phyloP scores from a whole-genome alignment of 2,888 invertebrate species.

The Celastrina argiolus region DNA sequence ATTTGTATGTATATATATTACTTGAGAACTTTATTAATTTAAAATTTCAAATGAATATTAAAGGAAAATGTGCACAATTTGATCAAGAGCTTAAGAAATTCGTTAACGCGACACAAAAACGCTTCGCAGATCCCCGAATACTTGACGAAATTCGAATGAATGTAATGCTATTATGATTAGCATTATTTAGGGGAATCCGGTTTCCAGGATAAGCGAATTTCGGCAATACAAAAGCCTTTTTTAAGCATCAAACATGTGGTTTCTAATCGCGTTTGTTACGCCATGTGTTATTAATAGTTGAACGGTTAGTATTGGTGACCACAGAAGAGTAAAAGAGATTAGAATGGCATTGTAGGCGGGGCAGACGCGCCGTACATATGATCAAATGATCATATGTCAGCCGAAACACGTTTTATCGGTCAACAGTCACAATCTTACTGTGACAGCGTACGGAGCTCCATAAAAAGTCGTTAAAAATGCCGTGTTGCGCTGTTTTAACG shows the following conservation, averaged over 20 bases:
- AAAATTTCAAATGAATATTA: background rate
- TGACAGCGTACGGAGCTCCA: too few species aligned
- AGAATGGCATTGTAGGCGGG: too few species aligned
- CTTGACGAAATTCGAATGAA: conserved; percentile 74
- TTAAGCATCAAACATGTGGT: conserved; percentile 67
- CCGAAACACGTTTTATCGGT: too few species aligned
- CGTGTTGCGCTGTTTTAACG: too few species aligned
- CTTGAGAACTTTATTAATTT: background rate
- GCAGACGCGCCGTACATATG: too few species aligned
- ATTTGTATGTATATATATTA: background rate
- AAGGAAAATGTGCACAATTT: conserved; percentile 39
- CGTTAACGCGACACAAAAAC: conserved; percentile 53
- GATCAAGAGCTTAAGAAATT: conserved; percentile 56
- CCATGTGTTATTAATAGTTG: conserved; percentile 66
- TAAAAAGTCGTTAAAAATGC: too few species aligned
- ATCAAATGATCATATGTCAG: too few species aligned
- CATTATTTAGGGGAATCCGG: conserved; percentile 75
- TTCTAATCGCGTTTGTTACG: conserved; percentile 73
- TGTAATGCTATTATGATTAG: conserved; percentile 77
- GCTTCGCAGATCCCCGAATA: conserved; percentile 57
- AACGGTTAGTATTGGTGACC: conserved; percentile 69
- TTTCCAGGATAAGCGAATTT: conserved; percentile 71
- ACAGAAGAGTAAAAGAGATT: too few species aligned
- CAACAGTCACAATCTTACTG: too few species aligned
- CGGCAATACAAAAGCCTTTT: conserved; percentile 64